Evolutionary conservation across 2,888 invertebrate genomes (phyloP), one percentile per base, ranked within the genome.

Genomic region (Rhagophthalmus giganteus): DNA sequence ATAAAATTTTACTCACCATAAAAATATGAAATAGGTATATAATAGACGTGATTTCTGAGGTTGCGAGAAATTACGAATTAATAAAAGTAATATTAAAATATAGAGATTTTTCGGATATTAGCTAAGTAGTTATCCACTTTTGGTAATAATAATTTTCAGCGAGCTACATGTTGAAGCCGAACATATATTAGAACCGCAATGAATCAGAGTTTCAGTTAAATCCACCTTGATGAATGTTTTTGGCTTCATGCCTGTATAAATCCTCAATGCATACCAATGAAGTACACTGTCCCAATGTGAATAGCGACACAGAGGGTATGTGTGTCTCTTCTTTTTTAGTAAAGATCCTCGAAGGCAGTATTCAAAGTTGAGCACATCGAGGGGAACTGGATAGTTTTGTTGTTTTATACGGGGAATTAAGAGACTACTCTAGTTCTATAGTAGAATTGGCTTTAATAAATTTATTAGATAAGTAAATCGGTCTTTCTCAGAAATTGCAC

Each of bases 141-240:
- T 68, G 64, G 71, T 70, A 72, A 72, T 72, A 72, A 72, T 71
- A 72, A 72, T 71, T 69, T 70, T 68, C 68, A 70, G 69, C 68
- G 66, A 66, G 68, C 64, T 67, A 67, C 67, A 68, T 63, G 52
- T 51, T 52, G 52, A 72, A 71, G 68, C 73, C 67, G 69, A 73
- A 73, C 72, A 74, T 75, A 75, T 73, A 75, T 75, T 75, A 74
- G 71, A 69, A 68, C 68, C 66, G 74, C 74, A 74, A 75, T 75
- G 74, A 74, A 75, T 75, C 74, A 74, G 73, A 74, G 74, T 74
- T 74, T 74, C 74, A 74, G 74, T 71, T 74, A 75, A 75, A 75
- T 75, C 75, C 75, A 75, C 75, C 74, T 75, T 75, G 75, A 75
- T 75, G 75, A 75, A 75, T 75, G 75, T 74, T 75, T 75, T 75